Evolutionary conservation across 92 coral and sea anemone species (phyloP).

Genomic region (Blastomussa wellsi): DNA sequence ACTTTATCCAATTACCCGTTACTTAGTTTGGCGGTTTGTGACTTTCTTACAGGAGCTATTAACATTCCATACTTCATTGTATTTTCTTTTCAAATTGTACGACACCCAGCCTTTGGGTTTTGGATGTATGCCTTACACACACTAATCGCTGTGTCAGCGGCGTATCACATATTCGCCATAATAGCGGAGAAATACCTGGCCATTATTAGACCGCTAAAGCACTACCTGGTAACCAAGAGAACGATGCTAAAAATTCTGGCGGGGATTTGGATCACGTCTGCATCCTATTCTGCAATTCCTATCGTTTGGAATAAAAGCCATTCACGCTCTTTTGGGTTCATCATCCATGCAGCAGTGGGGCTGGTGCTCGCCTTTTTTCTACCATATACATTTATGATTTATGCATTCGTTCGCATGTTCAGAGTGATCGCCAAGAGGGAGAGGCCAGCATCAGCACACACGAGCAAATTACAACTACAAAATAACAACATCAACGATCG

Average conservation of each 20-base stretch:
- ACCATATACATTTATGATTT: slow-evolving; percentile 56
- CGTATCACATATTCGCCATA: slow-evolving; percentile 62
- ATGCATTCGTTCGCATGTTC: slow-evolving; percentile 51
- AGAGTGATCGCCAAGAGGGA: slow-evolving; percentile 28
- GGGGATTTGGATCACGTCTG: slow-evolving; percentile 56
- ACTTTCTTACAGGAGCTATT: not conserved
- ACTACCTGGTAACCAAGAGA: slow-evolving; percentile 55
- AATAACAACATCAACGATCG: not conserved
- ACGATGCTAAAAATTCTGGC: slow-evolving; percentile 19
- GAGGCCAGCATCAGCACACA: not conserved
- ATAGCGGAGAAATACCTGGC: slow-evolving; percentile 72
- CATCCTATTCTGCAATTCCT: slow-evolving; percentile 51
- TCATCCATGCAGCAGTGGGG: slow-evolving; percentile 52
- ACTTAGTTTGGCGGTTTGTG: slow-evolving; percentile 8
- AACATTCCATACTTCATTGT: slow-evolving; percentile 9
- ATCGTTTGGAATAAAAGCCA: slow-evolving; percentile 31
- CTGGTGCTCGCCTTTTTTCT: slow-evolving; percentile 54
- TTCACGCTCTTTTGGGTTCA: not conserved
- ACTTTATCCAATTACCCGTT: not conserved
- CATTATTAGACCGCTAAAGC: slow-evolving; percentile 61
- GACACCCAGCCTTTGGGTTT: not conserved
- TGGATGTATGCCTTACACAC: slow-evolving; percentile 24
- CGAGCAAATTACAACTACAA: not conserved
- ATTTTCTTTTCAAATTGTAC: not conserved
- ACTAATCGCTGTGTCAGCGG: slow-evolving; percentile 54